These are phyloP conservation scores for Acronicta aceris DNA, from an alignment of 2,888 invertebrate genomes.

Conservation along the genomic window DNA sequence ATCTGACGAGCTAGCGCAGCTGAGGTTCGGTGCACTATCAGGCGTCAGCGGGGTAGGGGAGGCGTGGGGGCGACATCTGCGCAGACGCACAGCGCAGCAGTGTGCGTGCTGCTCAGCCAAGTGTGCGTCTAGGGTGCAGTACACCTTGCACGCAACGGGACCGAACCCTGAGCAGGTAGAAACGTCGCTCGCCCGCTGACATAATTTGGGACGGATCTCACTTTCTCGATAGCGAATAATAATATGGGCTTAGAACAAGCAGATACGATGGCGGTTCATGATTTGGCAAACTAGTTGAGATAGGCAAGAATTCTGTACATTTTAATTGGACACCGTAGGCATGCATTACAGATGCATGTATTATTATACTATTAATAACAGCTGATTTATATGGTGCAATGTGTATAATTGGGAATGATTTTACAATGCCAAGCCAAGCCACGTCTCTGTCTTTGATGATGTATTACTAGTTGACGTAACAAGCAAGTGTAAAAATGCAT, in stretches of 20 bases:
- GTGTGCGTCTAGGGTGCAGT: constrained; percentile 72
- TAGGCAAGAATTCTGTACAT: constrained; percentile 12
- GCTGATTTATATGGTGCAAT: constrained; percentile 29
- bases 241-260: constrained; percentile 72
- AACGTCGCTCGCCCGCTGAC: constrained; percentile 73
- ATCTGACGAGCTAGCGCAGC: constrained; percentile 80
- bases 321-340: constrained; percentile 7
- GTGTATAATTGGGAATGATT: constrained; percentile 16
- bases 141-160: constrained; percentile 89
- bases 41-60: constrained; percentile 62
- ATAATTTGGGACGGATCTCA: constrained; percentile 81
- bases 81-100: constrained; percentile 59
- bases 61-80: constrained; percentile 70
- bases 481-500: not conserved
- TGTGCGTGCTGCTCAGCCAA: constrained; percentile 55
- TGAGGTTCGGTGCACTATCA: constrained; percentile 81
- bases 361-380: constrained; percentile 7
- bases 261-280: constrained; percentile 34
- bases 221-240: constrained; percentile 80
- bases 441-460: not conserved
- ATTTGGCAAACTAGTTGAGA: constrained; percentile 11
- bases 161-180: constrained; percentile 83
- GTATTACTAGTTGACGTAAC: not conserved
- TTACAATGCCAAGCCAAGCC: constrained; percentile 24
- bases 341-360: constrained; percentile 1